Evolutionary conservation across 2,797 vertebrate genomes (phyloP).

Genomic region (Scolopax rusticola): DNA sequence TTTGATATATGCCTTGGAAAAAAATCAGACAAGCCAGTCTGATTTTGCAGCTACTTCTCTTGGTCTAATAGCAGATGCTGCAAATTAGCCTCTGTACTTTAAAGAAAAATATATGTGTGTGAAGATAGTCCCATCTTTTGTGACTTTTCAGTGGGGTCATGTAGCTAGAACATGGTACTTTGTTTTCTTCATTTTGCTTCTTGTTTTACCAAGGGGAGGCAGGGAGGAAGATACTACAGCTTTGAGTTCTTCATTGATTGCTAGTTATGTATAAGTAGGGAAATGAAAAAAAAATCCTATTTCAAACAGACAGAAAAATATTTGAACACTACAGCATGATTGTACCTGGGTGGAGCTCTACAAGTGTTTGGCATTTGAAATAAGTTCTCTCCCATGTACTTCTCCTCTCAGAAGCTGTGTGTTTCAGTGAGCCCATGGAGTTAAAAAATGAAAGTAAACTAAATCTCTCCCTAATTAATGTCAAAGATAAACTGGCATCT

Average conservation of each 20-base stretch:
- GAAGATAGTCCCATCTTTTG: not conserved
- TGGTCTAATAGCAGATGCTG: not conserved
- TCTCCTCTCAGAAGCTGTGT: not conserved
- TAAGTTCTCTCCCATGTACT: not conserved
- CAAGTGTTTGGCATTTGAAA: not conserved
- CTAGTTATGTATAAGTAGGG: not conserved
- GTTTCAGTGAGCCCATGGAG: not conserved
- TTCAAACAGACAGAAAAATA: not conserved
- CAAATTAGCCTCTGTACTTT: not conserved
- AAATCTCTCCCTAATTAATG: not conserved
- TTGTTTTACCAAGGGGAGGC: accelerated
- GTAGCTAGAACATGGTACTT: not conserved
- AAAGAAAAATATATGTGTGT: not conserved
- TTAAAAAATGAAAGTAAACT: not conserved
- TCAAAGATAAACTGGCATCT: not conserved
- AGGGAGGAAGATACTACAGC: not conserved
- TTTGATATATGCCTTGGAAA: not conserved
- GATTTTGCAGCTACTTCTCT: not conserved
- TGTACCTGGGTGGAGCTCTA: not conserved
- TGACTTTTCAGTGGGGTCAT: not conserved
- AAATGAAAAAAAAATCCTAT: not conserved
- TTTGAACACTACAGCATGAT: not conserved
- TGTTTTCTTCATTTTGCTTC: not conserved
- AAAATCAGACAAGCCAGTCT: not conserved
- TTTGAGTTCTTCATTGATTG: not conserved